phyloP scores from a whole-genome alignment of 2,113 vertebrate genomes.

The Bos indicus region DNA sequence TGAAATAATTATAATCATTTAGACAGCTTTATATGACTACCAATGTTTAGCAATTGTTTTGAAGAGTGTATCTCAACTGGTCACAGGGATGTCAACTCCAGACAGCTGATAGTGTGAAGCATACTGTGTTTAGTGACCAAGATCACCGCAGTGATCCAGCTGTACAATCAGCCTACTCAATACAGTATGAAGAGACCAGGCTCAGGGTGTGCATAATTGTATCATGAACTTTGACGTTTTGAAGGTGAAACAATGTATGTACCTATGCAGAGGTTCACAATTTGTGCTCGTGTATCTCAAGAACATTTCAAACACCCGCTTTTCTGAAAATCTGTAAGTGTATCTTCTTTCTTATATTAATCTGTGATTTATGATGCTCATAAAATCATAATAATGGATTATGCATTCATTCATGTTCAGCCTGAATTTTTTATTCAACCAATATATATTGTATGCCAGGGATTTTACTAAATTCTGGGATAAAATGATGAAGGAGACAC shows the following conservation, averaged over 20 bases:
- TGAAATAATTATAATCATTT: background rate
- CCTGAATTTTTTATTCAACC: slow-evolving; percentile 14
- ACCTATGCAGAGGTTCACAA: background rate
- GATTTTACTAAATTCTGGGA: background rate
- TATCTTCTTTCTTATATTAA: background rate
- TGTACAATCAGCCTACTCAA: background rate
- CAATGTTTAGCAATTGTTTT: background rate
- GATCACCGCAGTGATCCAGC: background rate
- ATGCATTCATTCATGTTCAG: background rate
- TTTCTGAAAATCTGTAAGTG: background rate
- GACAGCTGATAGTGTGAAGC: too few relatives aligned
- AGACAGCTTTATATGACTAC: background rate
- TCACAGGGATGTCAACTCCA: background rate
- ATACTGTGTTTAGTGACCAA: background rate
- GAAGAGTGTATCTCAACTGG: background rate
- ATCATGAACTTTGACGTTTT: background rate
- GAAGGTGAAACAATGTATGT: background rate
- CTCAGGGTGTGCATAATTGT: background rate
- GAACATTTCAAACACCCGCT: background rate
- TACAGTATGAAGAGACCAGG: background rate
- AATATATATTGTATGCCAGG: background rate
- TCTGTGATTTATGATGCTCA: slow-evolving; percentile 35
- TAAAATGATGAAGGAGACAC: background rate
- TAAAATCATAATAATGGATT: slow-evolving; percentile 32
- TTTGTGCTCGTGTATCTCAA: background rate